A percentile compares a stretch with the other conserved stretches of the same genome.
These are phyloP conservation scores for Melieria omissa DNA, from an alignment of 2,888 invertebrate genomes.

Conservation along the genomic window DNA sequence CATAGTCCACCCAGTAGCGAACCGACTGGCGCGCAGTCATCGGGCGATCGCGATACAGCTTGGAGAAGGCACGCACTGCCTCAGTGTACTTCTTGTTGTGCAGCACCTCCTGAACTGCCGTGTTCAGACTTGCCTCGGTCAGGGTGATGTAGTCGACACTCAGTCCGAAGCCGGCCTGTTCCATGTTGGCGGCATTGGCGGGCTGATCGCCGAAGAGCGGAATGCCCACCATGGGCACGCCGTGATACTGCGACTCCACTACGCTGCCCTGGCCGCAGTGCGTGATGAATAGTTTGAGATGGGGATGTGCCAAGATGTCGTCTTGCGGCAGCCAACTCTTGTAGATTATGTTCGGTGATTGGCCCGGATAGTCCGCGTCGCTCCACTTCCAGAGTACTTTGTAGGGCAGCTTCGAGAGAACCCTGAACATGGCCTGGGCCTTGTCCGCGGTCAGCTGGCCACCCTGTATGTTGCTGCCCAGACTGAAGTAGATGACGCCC, in stretches of 20 bases:
- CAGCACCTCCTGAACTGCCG: conserved; percentile 50
- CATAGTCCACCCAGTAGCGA: conserved; percentile 70
- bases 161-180: conserved; percentile 69
- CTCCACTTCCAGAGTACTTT: conserved; percentile 77
- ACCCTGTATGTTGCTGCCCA: conserved; percentile 59
- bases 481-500: conserved; percentile 58
- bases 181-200: conserved; percentile 79
- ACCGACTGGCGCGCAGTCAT: conserved; percentile 68
- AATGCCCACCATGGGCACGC: conserved; percentile 78
- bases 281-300: conserved; percentile 69
- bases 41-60: conserved; percentile 69
- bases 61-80: conserved; percentile 64
- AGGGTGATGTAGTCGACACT: conserved; percentile 45
- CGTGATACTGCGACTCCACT: conserved; percentile 83
- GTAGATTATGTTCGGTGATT: conserved; percentile 64
- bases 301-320: conserved; percentile 80
- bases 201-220: conserved; percentile 85
- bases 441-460: conserved; percentile 48
- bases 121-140: conserved; percentile 43
- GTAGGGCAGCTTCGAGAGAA: conserved; percentile 71
- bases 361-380: conserved; percentile 63
- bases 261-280: conserved; percentile 75
- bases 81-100: conserved; percentile 50
- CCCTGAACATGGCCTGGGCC: conserved; percentile 69
- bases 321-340: conserved; percentile 71